These are phyloP conservation scores for Amblyjoppa fuscipennis DNA, from an alignment of 2,888 invertebrate species.

Conservation along the genomic window DNA sequence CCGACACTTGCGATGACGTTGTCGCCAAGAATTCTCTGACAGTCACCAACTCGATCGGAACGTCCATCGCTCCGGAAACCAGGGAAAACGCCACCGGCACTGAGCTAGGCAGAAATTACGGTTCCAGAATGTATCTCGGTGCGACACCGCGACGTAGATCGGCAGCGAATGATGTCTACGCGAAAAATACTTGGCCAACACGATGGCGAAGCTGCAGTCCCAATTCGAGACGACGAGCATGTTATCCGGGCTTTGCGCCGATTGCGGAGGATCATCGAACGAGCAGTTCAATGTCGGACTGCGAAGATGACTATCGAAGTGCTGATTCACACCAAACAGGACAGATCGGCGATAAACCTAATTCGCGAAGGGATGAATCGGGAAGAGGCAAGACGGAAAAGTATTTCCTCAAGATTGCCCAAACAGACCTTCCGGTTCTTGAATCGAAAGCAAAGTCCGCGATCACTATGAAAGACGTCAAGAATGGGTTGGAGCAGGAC, in stretches of 20 bases:
- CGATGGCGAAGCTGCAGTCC: constrained; percentile 60
- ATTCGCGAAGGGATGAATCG: background rate
- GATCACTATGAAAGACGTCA: constrained; percentile 37
- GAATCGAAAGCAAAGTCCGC: constrained; percentile 23
- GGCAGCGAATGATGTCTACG: constrained; percentile 39
- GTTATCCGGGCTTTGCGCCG: constrained; percentile 24
- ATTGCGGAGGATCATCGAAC: constrained; percentile 8
- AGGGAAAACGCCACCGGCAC: constrained; percentile 69
- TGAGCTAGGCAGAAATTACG: constrained; percentile 45
- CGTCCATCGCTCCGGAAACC: constrained; percentile 72
- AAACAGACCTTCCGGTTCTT: background rate
- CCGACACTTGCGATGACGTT: constrained; percentile 43
- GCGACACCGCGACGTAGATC: constrained; percentile 41
- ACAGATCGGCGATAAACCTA: background rate
- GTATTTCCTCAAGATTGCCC: background rate
- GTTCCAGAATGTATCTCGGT: constrained; percentile 36
- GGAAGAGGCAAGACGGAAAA: background rate
- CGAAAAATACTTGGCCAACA: constrained; percentile 57
- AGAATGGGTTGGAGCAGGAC: constrained; percentile 69
- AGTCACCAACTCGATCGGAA: constrained; percentile 78
- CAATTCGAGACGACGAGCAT: constrained; percentile 25
- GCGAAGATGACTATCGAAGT: background rate
- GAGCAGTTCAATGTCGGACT: constrained; percentile 14
- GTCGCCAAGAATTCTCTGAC: constrained; percentile 73
- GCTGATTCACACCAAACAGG: background rate